Percentiles rank a stretch among this genome's conserved stretches.
Conservation (phyloP, 2,113 vertebrate genomes). For the Stigmatopora argus region DNA sequence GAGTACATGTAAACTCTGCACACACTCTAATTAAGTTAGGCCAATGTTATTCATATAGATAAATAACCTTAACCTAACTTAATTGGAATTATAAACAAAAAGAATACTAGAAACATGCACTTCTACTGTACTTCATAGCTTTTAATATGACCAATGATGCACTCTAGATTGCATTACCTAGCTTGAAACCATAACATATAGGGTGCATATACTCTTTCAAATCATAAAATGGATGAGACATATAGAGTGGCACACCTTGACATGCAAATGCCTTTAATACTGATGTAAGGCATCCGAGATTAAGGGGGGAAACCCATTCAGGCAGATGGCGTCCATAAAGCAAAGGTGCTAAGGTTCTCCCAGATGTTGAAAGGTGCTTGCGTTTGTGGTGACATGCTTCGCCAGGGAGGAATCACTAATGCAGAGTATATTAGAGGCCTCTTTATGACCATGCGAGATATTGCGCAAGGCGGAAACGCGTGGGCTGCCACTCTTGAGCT, state of each 20-base stretch:
- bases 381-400: slow-evolving; percentile 55
- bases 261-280: slow-evolving; percentile 60
- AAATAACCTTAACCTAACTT: background rate
- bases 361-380: slow-evolving; percentile 61
- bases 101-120: background rate
- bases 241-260: slow-evolving; percentile 46
- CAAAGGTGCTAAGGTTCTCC: slow-evolving; percentile 50
- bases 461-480: slow-evolving; percentile 52
- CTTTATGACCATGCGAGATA: slow-evolving; percentile 63
- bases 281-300: slow-evolving; percentile 57
- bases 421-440: slow-evolving; percentile 63
- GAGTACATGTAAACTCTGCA: too few relatives aligned
- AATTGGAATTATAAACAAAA: background rate
- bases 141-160: background rate
- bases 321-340: slow-evolving; percentile 65
- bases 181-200: background rate
- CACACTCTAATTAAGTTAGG: too few relatives aligned
- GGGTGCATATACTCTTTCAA: slow-evolving; percentile 9
- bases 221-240: slow-evolving; percentile 37
- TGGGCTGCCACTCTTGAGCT: slow-evolving; percentile 43
- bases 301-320: slow-evolving; percentile 32
- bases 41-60: background rate
- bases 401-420: slow-evolving; percentile 51
- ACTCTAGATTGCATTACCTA: background rate
- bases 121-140: background rate